These are phyloP conservation scores for Dolichomitus sp. DNA, from an alignment of 2,888 invertebrate species.

Conservation along the genomic window DNA sequence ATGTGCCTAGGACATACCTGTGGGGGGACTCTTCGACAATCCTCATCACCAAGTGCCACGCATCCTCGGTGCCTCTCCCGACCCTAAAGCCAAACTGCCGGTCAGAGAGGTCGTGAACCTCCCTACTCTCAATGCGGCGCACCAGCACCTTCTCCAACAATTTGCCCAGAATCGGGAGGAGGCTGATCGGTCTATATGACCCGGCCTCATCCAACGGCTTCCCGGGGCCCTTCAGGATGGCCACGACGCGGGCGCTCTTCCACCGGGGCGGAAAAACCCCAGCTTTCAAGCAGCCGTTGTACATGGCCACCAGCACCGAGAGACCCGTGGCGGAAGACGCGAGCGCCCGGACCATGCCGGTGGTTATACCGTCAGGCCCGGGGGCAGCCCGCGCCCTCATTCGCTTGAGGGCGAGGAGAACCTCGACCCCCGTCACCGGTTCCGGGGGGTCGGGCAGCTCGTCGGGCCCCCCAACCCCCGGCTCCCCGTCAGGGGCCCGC, in stretches of 20 bases:
- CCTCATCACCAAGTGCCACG: background rate
- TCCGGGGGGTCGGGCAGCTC: background rate
- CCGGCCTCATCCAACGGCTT: constrained; percentile 29
- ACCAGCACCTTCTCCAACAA: constrained; percentile 27
- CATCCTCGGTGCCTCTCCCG: no score
- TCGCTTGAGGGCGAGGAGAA: background rate
- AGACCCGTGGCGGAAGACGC: background rate
- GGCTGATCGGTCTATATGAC: constrained; percentile 16
- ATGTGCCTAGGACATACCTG: background rate
- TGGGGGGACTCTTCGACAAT: constrained; percentile 20
- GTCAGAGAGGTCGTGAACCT: background rate
- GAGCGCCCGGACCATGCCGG: background rate
- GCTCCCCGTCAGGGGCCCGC: background rate
- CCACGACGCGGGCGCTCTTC: no score
- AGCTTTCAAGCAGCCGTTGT: background rate
- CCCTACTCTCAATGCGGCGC: background rate
- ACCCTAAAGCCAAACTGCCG: no score
- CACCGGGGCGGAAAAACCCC: no score
- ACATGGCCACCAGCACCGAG: constrained; percentile 20
- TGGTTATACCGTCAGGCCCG: background rate
- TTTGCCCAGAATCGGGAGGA: constrained; percentile 18
- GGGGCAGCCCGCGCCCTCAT: background rate
- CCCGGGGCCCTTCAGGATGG: background rate
- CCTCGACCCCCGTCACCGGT: background rate
- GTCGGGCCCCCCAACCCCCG: background rate